Conservation (phyloP, 2,888 invertebrate species). For the Drosophila helvetica region DNA sequence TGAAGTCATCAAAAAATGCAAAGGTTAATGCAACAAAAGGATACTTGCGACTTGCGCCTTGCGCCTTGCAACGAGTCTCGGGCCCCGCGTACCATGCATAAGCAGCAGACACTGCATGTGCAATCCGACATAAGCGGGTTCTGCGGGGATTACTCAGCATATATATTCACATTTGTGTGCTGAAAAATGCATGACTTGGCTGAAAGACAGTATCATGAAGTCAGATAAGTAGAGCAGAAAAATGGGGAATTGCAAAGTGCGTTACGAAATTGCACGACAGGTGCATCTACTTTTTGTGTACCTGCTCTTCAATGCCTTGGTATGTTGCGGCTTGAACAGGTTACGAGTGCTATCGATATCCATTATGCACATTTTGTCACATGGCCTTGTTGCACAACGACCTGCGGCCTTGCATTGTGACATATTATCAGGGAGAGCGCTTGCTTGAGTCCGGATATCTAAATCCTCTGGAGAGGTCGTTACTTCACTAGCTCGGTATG, state of each 20-base stretch:
- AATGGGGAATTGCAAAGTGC: slow-evolving; percentile 14
- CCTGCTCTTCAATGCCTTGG: neutral
- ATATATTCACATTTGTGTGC: slow-evolving; percentile 11
- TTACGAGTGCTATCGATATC: no score
- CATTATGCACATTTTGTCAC: no score
- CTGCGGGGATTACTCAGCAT: slow-evolving; percentile 6
- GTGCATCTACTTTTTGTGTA: neutral
- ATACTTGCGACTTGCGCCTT: no score
- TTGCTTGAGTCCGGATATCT: no score
- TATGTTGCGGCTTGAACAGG: neutral
- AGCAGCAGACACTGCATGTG: slow-evolving; percentile 4
- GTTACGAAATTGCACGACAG: neutral
- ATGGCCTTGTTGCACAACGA: no score
- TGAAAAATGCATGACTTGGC: slow-evolving; percentile 26
- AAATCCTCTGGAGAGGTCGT: no score
- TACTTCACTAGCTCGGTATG: no score
- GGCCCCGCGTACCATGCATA: no score
- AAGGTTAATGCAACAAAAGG: slow-evolving; percentile 51
- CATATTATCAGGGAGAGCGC: no score
- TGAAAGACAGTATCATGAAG: neutral
- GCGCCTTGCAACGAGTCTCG: no score
- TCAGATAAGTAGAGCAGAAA: neutral
- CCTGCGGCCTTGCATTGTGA: no score
- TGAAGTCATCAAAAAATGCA: slow-evolving; percentile 64
- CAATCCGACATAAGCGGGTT: neutral